Base-by-base conservation (phyloP, 2,888 invertebrate genomes). In the Plusia festucae region DNA sequence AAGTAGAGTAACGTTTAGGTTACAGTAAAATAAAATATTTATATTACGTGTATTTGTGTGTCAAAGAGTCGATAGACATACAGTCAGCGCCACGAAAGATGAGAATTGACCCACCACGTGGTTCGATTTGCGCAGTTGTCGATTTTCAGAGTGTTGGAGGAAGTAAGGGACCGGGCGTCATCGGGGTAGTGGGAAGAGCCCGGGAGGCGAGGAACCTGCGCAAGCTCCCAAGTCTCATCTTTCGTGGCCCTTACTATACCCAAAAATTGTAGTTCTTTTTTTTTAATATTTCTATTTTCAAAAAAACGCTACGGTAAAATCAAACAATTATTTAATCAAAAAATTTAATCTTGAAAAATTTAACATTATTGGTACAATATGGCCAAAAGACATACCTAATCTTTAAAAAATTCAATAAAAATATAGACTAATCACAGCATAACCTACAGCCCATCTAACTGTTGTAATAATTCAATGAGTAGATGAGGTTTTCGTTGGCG, bases 1-100 rank as follows among this genome's bases (percentile, higher is more conserved):
- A 65, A 79, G 75, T 80, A 78, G 79, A 69, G 69, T 80, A 81
- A 83, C 76, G 63, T 64, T 65, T 81, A 79, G 79, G 73, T 71
- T 69, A 82, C 73, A 64, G 79, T 73, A 71, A 83, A 84, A 74
- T 74, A 83, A 83, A 81, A 81, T 79, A 81, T 81, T 83, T 82
- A 79, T 81, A 78, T 76, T 74, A 77, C 60, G 70, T 71, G 68
- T 55, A 67, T 60, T 70, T 73, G 76, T 81, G 75, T 83, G 82
- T 72, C 57, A 16, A 54, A 69, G 54, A 11, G 15, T 40, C 40
- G 13, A 6, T 40, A 15, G n/a, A n/a, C 40, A 40, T 30, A n/a
- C n/a, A n/a, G n/a, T n/a, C n/a, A n/a, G n/a, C n/a, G n/a, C n/a
- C n/a, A n/a, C n/a, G n/a, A n/a, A n/a, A n/a, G n/a, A n/a, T n/a